phyloP scores from a whole-genome alignment of 2,888 invertebrate genomes.

The Abrostola triplasia region DNA sequence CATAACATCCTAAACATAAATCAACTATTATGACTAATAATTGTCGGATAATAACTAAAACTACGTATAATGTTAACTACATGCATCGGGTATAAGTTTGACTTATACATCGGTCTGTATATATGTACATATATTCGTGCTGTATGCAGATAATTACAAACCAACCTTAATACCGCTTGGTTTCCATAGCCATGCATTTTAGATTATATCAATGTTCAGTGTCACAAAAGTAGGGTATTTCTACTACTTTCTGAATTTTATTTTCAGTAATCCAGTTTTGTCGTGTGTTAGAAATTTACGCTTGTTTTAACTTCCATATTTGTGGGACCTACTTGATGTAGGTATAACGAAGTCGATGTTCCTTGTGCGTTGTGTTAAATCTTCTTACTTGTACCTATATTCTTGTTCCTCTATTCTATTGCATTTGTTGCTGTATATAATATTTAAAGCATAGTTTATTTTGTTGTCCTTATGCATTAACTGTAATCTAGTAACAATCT shows the following conservation, averaged over 20 bases:
- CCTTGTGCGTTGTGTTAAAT: slow-evolving; percentile 23
- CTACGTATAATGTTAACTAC: too few species aligned
- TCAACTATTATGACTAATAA: too few species aligned
- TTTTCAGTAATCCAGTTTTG: slow-evolving; percentile 8
- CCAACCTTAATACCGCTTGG: slow-evolving; percentile 6
- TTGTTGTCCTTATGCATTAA: slow-evolving; percentile 17
- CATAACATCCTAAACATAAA: too few species aligned
- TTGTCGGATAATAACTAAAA: too few species aligned
- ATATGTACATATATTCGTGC: neutral
- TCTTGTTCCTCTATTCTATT: slow-evolving; percentile 24
- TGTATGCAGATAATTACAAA: neutral
- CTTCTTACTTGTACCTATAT: slow-evolving; percentile 10
- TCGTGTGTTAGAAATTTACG: slow-evolving; percentile 27
- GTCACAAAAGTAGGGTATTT: slow-evolving; percentile 8
- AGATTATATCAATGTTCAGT: slow-evolving; percentile 12
- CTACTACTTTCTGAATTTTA: slow-evolving; percentile 10
- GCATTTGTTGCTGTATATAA: slow-evolving; percentile 48
- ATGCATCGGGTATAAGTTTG: too few species aligned
- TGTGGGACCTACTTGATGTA: slow-evolving; percentile 15
- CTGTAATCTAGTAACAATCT: slow-evolving; percentile 27
- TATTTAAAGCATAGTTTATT: slow-evolving; percentile 25
- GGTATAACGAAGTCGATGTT: slow-evolving; percentile 21
- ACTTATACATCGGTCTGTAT: neutral
- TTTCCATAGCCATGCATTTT: slow-evolving; percentile 9
- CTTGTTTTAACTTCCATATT: slow-evolving; percentile 23